A percentile compares a stretch with the other conserved stretches of the same genome.
phyloP scores from a whole-genome alignment of 1,140 invertebrate genomes.

The Asbolus verrucosus region DNA sequence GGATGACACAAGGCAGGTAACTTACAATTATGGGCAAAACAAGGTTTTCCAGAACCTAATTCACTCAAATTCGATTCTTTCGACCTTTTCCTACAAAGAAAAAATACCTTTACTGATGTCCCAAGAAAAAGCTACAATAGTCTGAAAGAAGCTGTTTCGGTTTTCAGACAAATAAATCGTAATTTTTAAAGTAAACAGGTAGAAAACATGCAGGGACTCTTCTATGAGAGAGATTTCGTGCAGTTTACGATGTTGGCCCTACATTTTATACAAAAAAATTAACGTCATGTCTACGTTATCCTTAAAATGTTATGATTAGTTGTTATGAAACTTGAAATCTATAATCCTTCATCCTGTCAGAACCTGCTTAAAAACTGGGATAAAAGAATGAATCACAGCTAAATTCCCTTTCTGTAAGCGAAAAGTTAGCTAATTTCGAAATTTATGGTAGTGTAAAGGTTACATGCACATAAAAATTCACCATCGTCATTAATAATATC shows the following conservation, averaged over 20 bases:
- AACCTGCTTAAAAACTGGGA: not conserved
- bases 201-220: too few species aligned
- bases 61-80: constrained; percentile 2
- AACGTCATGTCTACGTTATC: not conserved
- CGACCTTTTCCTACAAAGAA: not conserved
- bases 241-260: too few species aligned
- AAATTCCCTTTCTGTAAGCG: not conserved
- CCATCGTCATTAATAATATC: constrained; percentile 5
- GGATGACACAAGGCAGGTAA: not conserved
- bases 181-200: too few species aligned
- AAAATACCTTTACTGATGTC: not conserved
- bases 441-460: constrained; percentile 5
- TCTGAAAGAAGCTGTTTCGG: not conserved
- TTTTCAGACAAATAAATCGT: too few species aligned
- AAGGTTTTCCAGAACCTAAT: constrained; percentile 12
- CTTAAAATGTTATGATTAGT: constrained; percentile 3
- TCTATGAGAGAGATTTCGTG: too few species aligned
- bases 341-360: constrained; percentile 6
- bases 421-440: constrained; percentile 10
- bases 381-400: not conserved
- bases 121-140: not conserved
- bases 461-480: not conserved
- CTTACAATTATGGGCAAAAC: constrained; percentile 22
- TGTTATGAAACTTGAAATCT: not conserved
- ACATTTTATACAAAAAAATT: not conserved